Evolutionary conservation across 2,888 invertebrate genomes (phyloP).

Genomic region (Dinocampus coccinellae): DNA sequence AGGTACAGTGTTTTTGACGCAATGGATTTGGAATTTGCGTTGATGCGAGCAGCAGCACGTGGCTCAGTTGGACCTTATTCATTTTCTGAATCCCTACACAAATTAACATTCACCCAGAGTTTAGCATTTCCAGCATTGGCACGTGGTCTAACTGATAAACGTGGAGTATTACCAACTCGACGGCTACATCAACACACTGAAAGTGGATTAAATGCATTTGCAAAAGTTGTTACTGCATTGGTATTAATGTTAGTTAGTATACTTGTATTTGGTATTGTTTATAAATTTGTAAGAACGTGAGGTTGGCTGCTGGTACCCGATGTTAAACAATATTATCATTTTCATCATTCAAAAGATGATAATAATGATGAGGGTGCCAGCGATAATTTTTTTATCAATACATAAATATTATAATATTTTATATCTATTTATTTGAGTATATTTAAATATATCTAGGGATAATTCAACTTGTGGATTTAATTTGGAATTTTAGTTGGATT

Average conservation of each 20-base stretch:
- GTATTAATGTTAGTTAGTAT: conserved; percentile 79
- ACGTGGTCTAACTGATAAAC: conserved; percentile 76
- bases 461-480: too few relatives aligned
- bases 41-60: conserved; percentile 77
- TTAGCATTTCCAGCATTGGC: conserved; percentile 81
- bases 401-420: conserved; percentile 19
- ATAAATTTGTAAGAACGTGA: conserved; percentile 83
- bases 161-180: conserved; percentile 70
- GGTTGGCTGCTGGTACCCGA: conserved; percentile 80
- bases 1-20: conserved; percentile 80
- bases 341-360: conserved; percentile 36
- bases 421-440: not conserved
- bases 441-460: too few relatives aligned
- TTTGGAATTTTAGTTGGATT: too few relatives aligned
- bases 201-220: conserved; percentile 78
- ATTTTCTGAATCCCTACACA: conserved; percentile 79
- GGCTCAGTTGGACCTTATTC: conserved; percentile 81
- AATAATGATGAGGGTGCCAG: conserved; percentile 48
- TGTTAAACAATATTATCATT: conserved; percentile 48
- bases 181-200: conserved; percentile 75
- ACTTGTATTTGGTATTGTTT: conserved; percentile 80
- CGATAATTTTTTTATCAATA: conserved; percentile 40
- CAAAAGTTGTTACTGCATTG: conserved; percentile 79
- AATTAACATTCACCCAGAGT: conserved; percentile 81
- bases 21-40: conserved; percentile 79